A percentile compares a stretch with the other conserved stretches of the same genome.
Conservation (phyloP, 2,797 vertebrate species). For the Neosilurus hyrtlii region DNA sequence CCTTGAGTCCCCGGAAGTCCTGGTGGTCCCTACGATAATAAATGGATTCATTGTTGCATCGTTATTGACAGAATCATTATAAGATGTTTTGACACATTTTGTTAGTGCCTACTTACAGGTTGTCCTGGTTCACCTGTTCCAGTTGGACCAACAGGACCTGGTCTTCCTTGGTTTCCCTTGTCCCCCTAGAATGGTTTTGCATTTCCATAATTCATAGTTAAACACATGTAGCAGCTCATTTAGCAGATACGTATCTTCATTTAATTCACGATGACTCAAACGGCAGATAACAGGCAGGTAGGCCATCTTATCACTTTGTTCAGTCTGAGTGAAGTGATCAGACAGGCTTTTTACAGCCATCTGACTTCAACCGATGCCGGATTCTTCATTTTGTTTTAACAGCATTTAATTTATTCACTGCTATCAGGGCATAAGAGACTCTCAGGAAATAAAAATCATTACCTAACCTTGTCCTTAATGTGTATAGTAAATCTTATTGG, state of each 20-base stretch:
- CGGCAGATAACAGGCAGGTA: no score
- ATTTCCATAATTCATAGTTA: not conserved
- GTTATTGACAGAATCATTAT: not conserved
- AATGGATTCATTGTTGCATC: not conserved
- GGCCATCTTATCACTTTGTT: no score
- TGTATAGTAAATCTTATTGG: not conserved
- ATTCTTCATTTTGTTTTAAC: no score
- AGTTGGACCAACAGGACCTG: slow-evolving; percentile 62
- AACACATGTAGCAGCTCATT: not conserved
- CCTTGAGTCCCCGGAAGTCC: slow-evolving; percentile 76
- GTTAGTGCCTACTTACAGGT: slow-evolving; percentile 68
- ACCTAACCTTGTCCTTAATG: no score
- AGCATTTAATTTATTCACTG: no score
- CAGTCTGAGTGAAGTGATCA: no score
- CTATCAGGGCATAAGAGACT: no score
- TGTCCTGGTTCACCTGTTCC: slow-evolving; percentile 80
- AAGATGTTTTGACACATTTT: not conserved
- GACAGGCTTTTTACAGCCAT: no score
- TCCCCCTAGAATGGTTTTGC: slow-evolving; percentile 64
- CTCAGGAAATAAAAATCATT: no score
- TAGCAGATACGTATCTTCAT: not conserved
- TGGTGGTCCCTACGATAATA: slow-evolving; percentile 68
- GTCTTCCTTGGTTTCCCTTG: slow-evolving; percentile 67
- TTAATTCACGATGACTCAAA: not conserved
- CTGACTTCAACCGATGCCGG: no score